A percentile compares a stretch with the other conserved stretches of the same genome.
These are phyloP conservation scores for Cotesia chilonis DNA, from an alignment of 1,140 invertebrate species.

Conservation along the genomic window DNA sequence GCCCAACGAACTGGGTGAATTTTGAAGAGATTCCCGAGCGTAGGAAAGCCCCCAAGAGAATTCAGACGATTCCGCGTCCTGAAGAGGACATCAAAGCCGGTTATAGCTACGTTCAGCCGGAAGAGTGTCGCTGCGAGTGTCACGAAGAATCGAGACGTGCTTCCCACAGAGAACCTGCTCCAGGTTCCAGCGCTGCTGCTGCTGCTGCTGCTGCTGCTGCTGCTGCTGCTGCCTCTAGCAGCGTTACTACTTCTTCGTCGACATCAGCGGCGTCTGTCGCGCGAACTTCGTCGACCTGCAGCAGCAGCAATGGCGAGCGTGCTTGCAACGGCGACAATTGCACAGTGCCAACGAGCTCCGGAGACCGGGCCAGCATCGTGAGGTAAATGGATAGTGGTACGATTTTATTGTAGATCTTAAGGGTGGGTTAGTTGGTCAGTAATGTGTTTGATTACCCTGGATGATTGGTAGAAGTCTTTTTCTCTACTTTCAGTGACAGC, in stretches of 20 bases:
- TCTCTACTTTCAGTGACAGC: slow-evolving; percentile 67
- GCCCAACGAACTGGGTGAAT: slow-evolving; percentile 78
- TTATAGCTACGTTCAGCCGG: slow-evolving; percentile 82
- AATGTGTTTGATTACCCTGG: slow-evolving; percentile 42
- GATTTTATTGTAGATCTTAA: slow-evolving; percentile 28
- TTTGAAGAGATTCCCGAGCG: slow-evolving; percentile 86
- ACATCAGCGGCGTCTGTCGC: slow-evolving; percentile 41
- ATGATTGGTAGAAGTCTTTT: slow-evolving; percentile 63
- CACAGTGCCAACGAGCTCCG: slow-evolving; percentile 37
- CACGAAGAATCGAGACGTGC: slow-evolving; percentile 70
- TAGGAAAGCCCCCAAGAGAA: slow-evolving; percentile 79
- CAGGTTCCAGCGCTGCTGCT: slow-evolving; percentile 32
- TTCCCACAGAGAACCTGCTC: slow-evolving; percentile 48
- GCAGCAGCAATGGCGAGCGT: slow-evolving; percentile 45
- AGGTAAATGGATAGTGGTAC: slow-evolving; percentile 56
- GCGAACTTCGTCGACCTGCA: slow-evolving; percentile 36
- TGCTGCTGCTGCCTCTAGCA: slow-evolving; percentile 39
- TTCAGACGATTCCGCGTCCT: slow-evolving; percentile 76
- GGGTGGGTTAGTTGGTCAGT: slow-evolving; percentile 28
- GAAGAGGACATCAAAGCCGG: slow-evolving; percentile 57
- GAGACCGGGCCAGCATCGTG: slow-evolving; percentile 53
- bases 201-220: slow-evolving; percentile 41
- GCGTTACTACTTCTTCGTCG: slow-evolving; percentile 38
- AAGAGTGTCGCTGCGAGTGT: slow-evolving; percentile 83
- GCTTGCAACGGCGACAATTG: slow-evolving; percentile 48